Percentiles rank a stretch among this genome's conserved stretches.
phyloP scores from a whole-genome alignment of 2,888 invertebrate species.

The Nasonovia ribisnigri region DNA sequence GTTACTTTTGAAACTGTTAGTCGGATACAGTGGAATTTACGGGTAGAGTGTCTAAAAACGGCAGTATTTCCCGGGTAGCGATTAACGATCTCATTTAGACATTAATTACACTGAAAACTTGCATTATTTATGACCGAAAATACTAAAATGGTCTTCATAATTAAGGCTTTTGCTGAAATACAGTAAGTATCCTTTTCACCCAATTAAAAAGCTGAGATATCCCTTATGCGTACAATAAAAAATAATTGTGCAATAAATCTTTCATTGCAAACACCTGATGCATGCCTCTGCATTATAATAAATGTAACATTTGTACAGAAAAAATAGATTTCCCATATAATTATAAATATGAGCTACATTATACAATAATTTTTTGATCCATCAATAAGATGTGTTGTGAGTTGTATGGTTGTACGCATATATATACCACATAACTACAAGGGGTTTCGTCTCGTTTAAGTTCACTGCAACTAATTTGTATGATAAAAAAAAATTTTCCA shows the following conservation, averaged over 20 bases:
- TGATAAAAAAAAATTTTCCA: not conserved
- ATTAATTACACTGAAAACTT: conserved; percentile 59
- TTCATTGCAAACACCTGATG: conserved; percentile 42
- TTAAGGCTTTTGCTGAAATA: conserved; percentile 59
- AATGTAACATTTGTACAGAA: not conserved
- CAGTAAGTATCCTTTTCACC: conserved; percentile 54
- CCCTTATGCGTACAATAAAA: conserved; percentile 40
- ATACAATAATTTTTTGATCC: not conserved
- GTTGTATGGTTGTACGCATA: not conserved
- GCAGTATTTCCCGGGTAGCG: conserved; percentile 35
- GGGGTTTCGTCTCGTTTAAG: not conserved
- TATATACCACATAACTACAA: not conserved
- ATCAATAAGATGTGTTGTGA: not conserved
- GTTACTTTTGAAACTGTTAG: conserved; percentile 52
- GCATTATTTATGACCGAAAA: conserved; percentile 60
- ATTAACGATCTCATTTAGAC: conserved; percentile 60
- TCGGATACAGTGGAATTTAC: conserved; percentile 22
- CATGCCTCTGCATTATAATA: not conserved
- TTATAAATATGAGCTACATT: not conserved
- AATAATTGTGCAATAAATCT: conserved; percentile 58
- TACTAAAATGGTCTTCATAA: conserved; percentile 58
- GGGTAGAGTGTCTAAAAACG: conserved; percentile 14
- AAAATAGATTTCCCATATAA: not conserved
- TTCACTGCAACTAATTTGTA: no score
- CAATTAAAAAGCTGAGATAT: conserved; percentile 56